Evolutionary conservation across 35 echinoderm and acorn worm genomes (phyloP).

Genomic region (Heliocidaris erythrogramma): DNA sequence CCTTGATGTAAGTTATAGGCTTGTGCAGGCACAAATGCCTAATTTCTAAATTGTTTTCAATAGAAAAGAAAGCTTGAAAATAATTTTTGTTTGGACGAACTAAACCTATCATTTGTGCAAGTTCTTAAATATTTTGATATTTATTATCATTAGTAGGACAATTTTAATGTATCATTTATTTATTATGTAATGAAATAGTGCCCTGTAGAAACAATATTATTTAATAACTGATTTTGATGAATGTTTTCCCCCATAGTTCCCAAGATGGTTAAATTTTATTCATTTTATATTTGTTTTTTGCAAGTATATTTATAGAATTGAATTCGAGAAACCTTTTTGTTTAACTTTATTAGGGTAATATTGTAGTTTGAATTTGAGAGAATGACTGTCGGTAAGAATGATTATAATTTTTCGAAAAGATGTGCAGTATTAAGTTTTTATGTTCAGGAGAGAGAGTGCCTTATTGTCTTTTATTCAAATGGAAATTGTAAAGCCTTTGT

Average conservation of each 20-base stretch:
- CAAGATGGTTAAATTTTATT: neutral
- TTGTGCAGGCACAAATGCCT: conserved; percentile 30
- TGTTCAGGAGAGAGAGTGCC: neutral
- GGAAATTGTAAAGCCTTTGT: neutral
- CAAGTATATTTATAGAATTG: neutral
- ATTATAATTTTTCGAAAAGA: too few species aligned
- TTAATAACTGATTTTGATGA: too few species aligned
- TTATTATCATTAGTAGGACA: neutral
- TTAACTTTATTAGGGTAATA: neutral
- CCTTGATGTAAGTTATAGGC: neutral
- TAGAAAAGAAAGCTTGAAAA: neutral
- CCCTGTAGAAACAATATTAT: too few species aligned
- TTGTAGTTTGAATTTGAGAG: neutral
- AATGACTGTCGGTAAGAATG: too few species aligned
- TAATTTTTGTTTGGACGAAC: neutral
- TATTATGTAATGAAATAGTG: neutral
- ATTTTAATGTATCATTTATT: neutral
- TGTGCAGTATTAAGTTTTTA: neutral
- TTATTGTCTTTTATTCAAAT: neutral
- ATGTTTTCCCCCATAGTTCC: neutral
- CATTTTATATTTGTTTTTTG: neutral
- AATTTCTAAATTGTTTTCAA: neutral
- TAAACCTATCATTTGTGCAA: neutral
- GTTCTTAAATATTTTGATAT: neutral
- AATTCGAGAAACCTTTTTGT: neutral